phyloP scores from a whole-genome alignment of 2,888 invertebrate genomes.

The Pemphredon lugubris region DNA sequence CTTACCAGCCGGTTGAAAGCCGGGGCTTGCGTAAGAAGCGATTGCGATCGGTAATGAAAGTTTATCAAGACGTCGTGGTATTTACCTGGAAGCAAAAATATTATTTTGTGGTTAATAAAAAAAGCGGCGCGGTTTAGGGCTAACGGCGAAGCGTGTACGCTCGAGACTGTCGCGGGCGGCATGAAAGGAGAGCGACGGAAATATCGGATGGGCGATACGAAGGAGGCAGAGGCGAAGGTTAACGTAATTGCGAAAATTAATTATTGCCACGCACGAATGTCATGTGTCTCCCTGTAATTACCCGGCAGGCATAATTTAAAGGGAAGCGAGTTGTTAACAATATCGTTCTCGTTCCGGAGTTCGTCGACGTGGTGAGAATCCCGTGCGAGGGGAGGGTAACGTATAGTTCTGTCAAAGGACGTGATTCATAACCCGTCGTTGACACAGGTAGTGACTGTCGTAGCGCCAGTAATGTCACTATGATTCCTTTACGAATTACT shows the following conservation, averaged over 20 bases:
- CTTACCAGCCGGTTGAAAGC: conserved; percentile 48
- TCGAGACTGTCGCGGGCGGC: not conserved
- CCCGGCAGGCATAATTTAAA: conserved; percentile 77
- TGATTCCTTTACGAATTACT: conserved; percentile 44
- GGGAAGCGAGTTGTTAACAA: conserved; percentile 76
- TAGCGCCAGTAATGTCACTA: conserved; percentile 13
- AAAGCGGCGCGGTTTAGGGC: not conserved
- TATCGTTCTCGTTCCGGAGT: conserved; percentile 52
- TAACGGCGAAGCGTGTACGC: too few species aligned
- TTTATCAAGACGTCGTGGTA: conserved; percentile 48
- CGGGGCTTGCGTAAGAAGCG: conserved; percentile 15
- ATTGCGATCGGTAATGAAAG: conserved; percentile 20
- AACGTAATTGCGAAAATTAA: conserved; percentile 79
- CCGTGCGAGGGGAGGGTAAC: conserved; percentile 23
- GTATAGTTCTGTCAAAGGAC: conserved; percentile 55
- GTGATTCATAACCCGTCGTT: conserved; percentile 55
- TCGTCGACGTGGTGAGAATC: conserved; percentile 44
- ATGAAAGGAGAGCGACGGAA: not conserved
- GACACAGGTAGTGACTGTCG: conserved; percentile 33
- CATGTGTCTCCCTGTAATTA: conserved; percentile 78
- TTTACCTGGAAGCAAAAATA: conserved; percentile 70
- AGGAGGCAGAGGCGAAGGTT: conserved; percentile 62
- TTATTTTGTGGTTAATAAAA: not conserved
- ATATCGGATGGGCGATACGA: conserved; percentile 15
- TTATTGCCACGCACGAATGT: conserved; percentile 79